Base-by-base conservation (phyloP, 2,113 vertebrate genomes). In the Microcebus griseorufus region DNA sequence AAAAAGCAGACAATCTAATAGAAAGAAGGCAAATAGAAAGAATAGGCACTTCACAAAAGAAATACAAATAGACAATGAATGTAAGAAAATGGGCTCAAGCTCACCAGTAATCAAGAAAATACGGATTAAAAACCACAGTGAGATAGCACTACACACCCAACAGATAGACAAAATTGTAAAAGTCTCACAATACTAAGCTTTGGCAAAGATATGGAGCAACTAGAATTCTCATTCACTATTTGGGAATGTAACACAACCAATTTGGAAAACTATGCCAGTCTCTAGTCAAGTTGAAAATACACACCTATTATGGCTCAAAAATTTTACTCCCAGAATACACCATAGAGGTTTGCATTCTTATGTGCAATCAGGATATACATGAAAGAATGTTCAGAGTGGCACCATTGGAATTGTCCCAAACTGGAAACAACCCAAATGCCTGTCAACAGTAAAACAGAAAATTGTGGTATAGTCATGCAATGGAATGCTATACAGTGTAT, bases 281-380 rank as follows among this genome's bases (percentile, higher is more conserved):
- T 53, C 87, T 51, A 90, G 80, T 82, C 69, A 93, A 72, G 60
- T 89, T 94, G 72, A 90, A 97, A 95, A 79, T 87, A 85, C 67
- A 80, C 27, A 80, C 27, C 22, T 65, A 55, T 86, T 76, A 32
- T 34, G 62, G 70, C 45, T 96, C 84, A 67, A 39, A 96, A 90
- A 95, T 64, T 75, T 96, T 37, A 88, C 64, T 96, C 32, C 42
- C 58, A 96, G 42, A 48, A 79, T 76, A 78, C 29, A 82, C 27
- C 45, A 29, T 82, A 95, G 34, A 93, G 45, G 94, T 85, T 32
- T 94, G 69, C 27, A 55, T 88, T 34, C 60, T 88, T 70, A 72
- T 72, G 23, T 72, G 22, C 48, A 92, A 92, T 12, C 23, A 92
- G 22, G 58, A 76, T 90, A 96, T 37, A 92, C 23, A 90, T 42